Evolutionary conservation across 2,888 invertebrate genomes (phyloP).

Genomic region (Stenichneumon culpator): DNA sequence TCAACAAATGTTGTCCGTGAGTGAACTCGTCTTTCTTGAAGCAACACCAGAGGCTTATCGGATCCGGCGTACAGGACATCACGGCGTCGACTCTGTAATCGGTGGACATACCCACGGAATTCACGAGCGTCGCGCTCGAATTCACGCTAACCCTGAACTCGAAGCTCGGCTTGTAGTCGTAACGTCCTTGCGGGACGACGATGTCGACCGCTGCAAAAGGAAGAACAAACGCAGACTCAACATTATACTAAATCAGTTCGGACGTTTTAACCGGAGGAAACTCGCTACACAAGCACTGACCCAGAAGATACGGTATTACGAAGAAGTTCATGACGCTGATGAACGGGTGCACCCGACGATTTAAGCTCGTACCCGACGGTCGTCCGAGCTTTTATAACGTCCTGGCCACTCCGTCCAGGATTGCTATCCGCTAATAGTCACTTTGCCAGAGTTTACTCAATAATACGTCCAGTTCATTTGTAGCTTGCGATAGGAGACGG

Average conservation of each 20-base stretch:
- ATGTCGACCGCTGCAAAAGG: slow-evolving; percentile 65
- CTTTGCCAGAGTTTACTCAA: slow-evolving; percentile 11
- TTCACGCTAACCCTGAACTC: slow-evolving; percentile 58
- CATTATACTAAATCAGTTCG: neutral
- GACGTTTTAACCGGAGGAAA: neutral
- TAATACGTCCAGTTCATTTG: neutral
- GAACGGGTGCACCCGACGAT: slow-evolving; percentile 29
- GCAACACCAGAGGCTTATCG: slow-evolving; percentile 59
- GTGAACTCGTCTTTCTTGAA: slow-evolving; percentile 57
- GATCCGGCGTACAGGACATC: slow-evolving; percentile 65
- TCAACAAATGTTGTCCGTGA: slow-evolving; percentile 30
- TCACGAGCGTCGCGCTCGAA: slow-evolving; percentile 11
- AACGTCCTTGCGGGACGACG: slow-evolving; percentile 39
- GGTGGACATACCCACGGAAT: slow-evolving; percentile 48
- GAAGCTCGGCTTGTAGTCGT: slow-evolving; percentile 67
- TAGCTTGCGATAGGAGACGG: slow-evolving; percentile 9
- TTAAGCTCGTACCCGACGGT: slow-evolving; percentile 26
- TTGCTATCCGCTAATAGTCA: slow-evolving; percentile 51
- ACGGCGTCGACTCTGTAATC: slow-evolving; percentile 28
- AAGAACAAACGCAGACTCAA: neutral
- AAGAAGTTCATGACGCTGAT: slow-evolving; percentile 67
- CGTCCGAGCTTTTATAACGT: slow-evolving; percentile 62
- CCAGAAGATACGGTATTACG: slow-evolving; percentile 71
- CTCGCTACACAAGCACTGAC: slow-evolving; percentile 63
- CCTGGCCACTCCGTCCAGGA: neutral